Conservation (phyloP, 2,113 vertebrate species). For the Pelecanoides urinatrix region DNA sequence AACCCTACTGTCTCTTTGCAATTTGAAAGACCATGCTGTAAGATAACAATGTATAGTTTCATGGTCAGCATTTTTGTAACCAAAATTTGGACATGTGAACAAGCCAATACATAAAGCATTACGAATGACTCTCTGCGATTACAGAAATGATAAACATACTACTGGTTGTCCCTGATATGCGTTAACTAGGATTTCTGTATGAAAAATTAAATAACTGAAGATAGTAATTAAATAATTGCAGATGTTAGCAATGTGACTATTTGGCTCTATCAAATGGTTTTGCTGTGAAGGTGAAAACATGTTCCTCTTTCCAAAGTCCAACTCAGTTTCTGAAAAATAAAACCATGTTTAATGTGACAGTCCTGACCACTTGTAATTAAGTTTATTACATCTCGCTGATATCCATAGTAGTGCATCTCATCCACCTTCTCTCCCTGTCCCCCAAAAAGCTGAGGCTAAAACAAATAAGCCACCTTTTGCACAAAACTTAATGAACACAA, state of each 20-base stretch:
- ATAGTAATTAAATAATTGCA: not conserved
- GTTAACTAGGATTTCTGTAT: not conserved
- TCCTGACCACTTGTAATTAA: not conserved
- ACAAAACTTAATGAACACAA: not conserved
- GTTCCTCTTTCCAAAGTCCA: not conserved
- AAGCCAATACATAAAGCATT: not conserved
- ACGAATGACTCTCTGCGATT: not conserved
- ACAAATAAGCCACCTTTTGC: not conserved
- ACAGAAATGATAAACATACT: not conserved
- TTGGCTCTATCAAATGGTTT: not conserved
- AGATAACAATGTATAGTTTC: rapidly evolving
- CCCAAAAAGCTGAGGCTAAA: not conserved
- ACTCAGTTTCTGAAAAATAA: not conserved
- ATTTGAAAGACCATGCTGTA: not conserved
- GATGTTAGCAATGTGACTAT: not conserved
- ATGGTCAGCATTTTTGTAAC: not conserved
- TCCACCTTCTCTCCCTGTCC: not conserved
- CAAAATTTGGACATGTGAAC: not conserved
- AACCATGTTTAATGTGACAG: not conserved
- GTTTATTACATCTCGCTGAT: not conserved
- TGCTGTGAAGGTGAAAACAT: not conserved
- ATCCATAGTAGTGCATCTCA: not conserved
- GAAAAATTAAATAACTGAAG: not conserved
- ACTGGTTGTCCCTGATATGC: not conserved
- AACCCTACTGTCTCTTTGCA: not conserved